These are phyloP conservation scores for Arbacia lixula DNA, from an alignment of 53 echinoderm and acorn worm species.

Conservation along the genomic window DNA sequence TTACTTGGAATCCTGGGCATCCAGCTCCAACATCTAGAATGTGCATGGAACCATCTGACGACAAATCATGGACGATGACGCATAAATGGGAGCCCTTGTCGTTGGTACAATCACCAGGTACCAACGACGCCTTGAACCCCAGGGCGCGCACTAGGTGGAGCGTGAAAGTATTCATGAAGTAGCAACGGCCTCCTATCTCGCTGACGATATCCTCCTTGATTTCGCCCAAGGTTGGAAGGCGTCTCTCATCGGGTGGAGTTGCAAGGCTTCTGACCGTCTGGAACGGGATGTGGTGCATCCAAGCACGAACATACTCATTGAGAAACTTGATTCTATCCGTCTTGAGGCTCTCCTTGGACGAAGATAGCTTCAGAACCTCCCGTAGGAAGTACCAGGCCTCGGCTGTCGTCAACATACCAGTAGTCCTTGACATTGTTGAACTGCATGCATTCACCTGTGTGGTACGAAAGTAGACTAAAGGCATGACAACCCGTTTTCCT, in stretches of 20 bases:
- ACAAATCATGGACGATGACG: conserved; percentile 26
- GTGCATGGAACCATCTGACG: conserved; percentile 7
- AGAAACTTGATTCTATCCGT: background rate
- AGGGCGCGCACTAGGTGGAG: conserved; percentile 3
- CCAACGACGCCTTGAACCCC: conserved; percentile 9
- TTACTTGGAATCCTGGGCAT: conserved; percentile 20
- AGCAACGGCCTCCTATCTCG: conserved; percentile 35
- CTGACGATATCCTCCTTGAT: conserved; percentile 11
- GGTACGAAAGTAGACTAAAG: too few relatives aligned
- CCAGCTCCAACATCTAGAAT: conserved; percentile 32
- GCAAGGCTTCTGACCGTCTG: background rate
- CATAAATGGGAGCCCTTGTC: conserved; percentile 12
- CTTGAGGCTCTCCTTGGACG: background rate
- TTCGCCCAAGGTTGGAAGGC: background rate
- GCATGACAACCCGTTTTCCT: too few relatives aligned
- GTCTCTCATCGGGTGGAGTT: background rate
- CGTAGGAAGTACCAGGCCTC: background rate
- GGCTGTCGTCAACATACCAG: background rate
- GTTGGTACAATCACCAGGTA: background rate
- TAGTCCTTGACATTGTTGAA: too few relatives aligned
- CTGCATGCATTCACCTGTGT: too few relatives aligned
- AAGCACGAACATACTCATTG: background rate
- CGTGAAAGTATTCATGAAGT: conserved; percentile 20
- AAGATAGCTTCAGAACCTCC: background rate
- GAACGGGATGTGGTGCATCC: conserved; percentile 4